Percentiles rank a stretch among this genome's conserved stretches.
phyloP scores from a whole-genome alignment of 2,797 vertebrate species.

The Arrhamphus sclerolepis region DNA sequence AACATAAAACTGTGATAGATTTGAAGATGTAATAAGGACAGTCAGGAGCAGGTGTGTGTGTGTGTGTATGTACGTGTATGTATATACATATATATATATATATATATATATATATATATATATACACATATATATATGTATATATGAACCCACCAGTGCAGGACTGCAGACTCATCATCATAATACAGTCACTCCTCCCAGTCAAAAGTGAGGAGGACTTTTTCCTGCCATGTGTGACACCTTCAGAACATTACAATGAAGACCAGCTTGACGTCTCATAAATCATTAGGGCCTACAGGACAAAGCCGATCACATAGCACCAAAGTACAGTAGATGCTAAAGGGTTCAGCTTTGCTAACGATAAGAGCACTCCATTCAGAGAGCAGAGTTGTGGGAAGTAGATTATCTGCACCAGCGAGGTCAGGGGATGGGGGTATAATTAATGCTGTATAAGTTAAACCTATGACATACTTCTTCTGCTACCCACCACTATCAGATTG shows the following conservation, averaged over 20 bases:
- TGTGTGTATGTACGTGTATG: no score
- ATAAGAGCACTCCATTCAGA: slow-evolving; percentile 68
- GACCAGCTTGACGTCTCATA: slow-evolving; percentile 73
- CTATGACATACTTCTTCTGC: slow-evolving; percentile 74
- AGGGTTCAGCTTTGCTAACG: slow-evolving; percentile 59
- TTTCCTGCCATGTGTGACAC: slow-evolving; percentile 50
- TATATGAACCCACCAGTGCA: slow-evolving; percentile 35
- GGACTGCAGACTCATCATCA: slow-evolving; percentile 60
- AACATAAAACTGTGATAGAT: no score
- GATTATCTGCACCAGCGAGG: slow-evolving; percentile 73
- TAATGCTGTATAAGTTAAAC: slow-evolving; percentile 81
- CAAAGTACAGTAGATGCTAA: slow-evolving; percentile 49
- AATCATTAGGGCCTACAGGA: slow-evolving; percentile 75
- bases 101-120: no score
- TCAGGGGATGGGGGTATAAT: slow-evolving; percentile 74
- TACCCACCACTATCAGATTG: slow-evolving; percentile 67
- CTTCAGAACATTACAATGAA: slow-evolving; percentile 62
- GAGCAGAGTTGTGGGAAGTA: slow-evolving; percentile 62
- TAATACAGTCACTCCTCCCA: slow-evolving; percentile 49
- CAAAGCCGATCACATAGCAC: slow-evolving; percentile 64
- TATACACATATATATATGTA: no score
- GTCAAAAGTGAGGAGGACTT: slow-evolving; percentile 57
- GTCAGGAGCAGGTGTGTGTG: no score
- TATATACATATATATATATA: no score
- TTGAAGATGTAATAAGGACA: no score